Evolutionary conservation across 1,140 invertebrate species (phyloP).

Genomic region (Paraescarpia echinospica): DNA sequence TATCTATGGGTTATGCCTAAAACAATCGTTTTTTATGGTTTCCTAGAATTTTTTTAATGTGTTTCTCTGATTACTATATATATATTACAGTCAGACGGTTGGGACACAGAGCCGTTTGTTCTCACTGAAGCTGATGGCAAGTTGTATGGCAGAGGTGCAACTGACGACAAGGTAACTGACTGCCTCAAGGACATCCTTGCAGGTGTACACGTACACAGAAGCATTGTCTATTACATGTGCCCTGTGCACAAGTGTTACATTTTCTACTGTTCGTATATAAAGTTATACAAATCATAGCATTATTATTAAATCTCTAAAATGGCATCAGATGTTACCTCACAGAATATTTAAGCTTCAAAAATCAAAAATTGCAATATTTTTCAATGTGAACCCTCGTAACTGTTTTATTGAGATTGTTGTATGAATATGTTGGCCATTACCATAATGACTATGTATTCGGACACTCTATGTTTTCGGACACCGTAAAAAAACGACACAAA

Average conservation of each 20-base stretch:
- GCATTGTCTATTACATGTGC: not conserved
- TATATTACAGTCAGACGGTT: conserved; percentile 76
- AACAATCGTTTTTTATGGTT: too few relatives aligned
- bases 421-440: not conserved
- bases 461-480: too few relatives aligned
- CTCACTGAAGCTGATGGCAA: conserved; percentile 87
- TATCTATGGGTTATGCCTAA: too few relatives aligned
- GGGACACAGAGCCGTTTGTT: conserved; percentile 92
- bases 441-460: too few relatives aligned
- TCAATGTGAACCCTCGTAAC: not conserved
- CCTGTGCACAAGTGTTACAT: not conserved
- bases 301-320: not conserved
- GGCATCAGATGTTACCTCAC: not conserved
- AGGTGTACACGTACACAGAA: not conserved
- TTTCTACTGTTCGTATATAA: not conserved
- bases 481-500: too few relatives aligned
- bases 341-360: not conserved
- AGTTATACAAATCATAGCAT: not conserved
- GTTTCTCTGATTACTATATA: not conserved
- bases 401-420: not conserved
- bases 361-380: not conserved
- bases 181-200: conserved; percentile 53
- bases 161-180: conserved; percentile 84
- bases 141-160: conserved; percentile 87
- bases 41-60: too few relatives aligned